Percentiles rank a stretch among this genome's conserved stretches.
phyloP scores from a whole-genome alignment of 2,113 vertebrate genomes.

The Ameiurus melas region DNA sequence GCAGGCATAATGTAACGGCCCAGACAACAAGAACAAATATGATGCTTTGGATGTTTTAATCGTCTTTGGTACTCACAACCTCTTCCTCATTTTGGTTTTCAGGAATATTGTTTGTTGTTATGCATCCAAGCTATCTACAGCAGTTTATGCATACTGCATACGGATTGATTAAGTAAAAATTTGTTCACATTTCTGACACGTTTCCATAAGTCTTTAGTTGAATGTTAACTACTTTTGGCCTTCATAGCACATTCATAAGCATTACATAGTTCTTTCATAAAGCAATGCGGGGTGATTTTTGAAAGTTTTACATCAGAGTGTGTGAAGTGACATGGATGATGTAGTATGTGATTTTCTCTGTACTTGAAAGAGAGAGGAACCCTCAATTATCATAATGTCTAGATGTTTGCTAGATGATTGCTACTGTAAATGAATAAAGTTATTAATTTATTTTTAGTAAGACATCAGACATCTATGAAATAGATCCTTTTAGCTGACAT shows the following conservation, averaged over 20 bases:
- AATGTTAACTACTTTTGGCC: background rate
- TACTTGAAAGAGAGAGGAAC: background rate
- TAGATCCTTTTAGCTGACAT: background rate
- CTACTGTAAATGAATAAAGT: background rate
- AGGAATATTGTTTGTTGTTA: background rate
- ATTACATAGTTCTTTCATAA: background rate
- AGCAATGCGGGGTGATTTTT: background rate
- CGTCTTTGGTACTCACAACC: background rate
- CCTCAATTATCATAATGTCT: background rate
- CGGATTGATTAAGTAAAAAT: background rate
- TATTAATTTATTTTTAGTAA: background rate
- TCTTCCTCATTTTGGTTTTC: background rate
- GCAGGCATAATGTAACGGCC: slow-evolving; percentile 41
- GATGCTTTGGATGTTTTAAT: slow-evolving; percentile 13
- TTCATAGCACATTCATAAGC: background rate
- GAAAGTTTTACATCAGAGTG: background rate
- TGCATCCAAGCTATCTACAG: background rate
- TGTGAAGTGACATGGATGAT: background rate
- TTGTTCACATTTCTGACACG: background rate
- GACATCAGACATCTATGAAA: background rate
- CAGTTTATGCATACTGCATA: background rate
- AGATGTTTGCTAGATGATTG: background rate
- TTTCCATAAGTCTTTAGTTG: background rate
- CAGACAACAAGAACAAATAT: slow-evolving; percentile 25
- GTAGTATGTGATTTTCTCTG: background rate